These are phyloP conservation scores for Astreopora myriophthalma DNA, from an alignment of 64 coral and sea anemone species.

Conservation along the genomic window DNA sequence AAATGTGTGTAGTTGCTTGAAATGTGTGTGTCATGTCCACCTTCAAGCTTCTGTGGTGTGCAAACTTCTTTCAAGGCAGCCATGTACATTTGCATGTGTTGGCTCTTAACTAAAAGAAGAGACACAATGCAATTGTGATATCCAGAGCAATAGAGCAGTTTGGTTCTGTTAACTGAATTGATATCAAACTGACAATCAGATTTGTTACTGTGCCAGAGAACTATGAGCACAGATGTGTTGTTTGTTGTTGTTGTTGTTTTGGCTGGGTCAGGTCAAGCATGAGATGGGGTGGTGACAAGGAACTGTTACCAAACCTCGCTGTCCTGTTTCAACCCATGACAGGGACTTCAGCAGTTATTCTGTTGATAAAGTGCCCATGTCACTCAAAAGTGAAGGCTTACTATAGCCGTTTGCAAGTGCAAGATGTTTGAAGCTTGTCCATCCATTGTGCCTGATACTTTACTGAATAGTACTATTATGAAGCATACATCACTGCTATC, in stretches of 20 bases:
- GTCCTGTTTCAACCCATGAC: conserved; percentile 74
- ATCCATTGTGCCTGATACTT: not conserved
- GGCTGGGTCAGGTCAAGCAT: conserved; percentile 73
- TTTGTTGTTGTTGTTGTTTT: conserved; percentile 29
- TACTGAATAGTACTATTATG: not conserved
- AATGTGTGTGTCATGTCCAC: too few species aligned
- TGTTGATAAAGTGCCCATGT: conserved; percentile 14
- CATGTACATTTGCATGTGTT: too few species aligned
- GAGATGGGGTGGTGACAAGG: conserved; percentile 63
- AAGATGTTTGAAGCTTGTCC: not conserved
- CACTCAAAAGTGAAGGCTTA: conserved; percentile 11
- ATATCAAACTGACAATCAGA: too few species aligned
- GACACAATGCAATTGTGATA: not conserved
- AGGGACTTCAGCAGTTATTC: conserved; percentile 16
- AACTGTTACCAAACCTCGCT: conserved; percentile 54
- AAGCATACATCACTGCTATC: not conserved
- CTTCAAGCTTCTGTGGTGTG: too few species aligned
- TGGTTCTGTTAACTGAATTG: not conserved
- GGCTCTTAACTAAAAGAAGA: not conserved
- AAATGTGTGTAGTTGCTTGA: not conserved
- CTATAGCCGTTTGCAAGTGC: not conserved
- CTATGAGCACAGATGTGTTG: not conserved
- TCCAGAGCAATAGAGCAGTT: not conserved
- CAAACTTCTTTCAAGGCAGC: too few species aligned
- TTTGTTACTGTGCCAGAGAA: not conserved